These are phyloP conservation scores for Eulemur coronatus DNA, from an alignment of 2,797 vertebrate species.

Conservation along the genomic window DNA sequence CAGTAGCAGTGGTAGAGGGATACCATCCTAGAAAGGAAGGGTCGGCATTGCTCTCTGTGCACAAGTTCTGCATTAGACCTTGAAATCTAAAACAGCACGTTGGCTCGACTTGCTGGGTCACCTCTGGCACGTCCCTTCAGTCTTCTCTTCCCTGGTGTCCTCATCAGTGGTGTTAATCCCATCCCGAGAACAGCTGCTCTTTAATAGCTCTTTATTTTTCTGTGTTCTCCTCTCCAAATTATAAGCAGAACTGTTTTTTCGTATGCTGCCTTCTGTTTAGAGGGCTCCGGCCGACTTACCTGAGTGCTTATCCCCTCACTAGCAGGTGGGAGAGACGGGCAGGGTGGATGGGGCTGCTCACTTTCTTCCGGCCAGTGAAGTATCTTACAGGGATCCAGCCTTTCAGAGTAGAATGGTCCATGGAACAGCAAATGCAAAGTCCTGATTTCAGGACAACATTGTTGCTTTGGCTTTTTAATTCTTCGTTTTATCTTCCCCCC, in stretches of 20 bases:
- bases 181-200: neutral
- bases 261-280: constrained; percentile 2
- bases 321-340: neutral
- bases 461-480: constrained; percentile 56
- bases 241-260: neutral
- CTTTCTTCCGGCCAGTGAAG: neutral
- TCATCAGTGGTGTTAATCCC: neutral
- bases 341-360: neutral
- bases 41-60: neutral
- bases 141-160: neutral
- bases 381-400: neutral
- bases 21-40: neutral
- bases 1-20: neutral
- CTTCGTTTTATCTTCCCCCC: neutral
- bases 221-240: neutral
- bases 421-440: constrained; percentile 26
- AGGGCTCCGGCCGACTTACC: neutral
- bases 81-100: neutral
- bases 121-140: neutral
- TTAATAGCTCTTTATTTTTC: neutral
- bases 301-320: neutral
- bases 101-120: neutral
- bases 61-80: neutral
- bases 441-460: neutral
- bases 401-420: neutral